A percentile compares a stretch with the other conserved stretches of the same genome.
Evolutionary conservation across 2,113 vertebrate genomes (phyloP).

Genomic region (Phoenicopterus ruber): DNA sequence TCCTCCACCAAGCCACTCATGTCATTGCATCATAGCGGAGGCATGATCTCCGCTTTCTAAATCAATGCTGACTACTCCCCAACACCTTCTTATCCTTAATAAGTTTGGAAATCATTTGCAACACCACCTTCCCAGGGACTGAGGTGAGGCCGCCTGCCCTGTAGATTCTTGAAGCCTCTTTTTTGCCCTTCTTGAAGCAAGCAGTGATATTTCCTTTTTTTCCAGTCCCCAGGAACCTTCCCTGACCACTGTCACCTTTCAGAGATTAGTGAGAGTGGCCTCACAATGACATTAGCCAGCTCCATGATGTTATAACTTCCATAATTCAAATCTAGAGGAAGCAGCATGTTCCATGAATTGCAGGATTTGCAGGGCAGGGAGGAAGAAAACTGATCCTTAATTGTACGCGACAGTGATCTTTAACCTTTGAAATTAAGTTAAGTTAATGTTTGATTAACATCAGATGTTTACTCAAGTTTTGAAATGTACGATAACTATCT

Average conservation of each 20-base stretch:
- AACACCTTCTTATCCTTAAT: background rate
- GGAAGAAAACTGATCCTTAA: background rate
- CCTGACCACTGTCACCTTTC: background rate
- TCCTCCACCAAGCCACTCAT: background rate
- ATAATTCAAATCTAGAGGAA: background rate
- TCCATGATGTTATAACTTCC: background rate
- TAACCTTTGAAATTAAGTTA: background rate
- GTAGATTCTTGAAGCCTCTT: background rate
- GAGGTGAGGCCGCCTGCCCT: background rate
- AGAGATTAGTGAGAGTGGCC: background rate
- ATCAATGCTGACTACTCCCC: background rate
- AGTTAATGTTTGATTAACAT: slow-evolving; percentile 4
- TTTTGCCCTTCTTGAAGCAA: background rate
- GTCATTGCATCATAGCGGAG: background rate
- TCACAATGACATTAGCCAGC: background rate
- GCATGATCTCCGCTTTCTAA: background rate
- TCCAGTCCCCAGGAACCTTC: background rate
- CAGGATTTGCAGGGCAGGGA: background rate
- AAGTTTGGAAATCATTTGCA: background rate
- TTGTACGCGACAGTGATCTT: background rate
- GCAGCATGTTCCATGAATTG: background rate
- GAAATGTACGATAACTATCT: background rate
- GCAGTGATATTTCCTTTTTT: background rate
- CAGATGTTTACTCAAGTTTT: background rate
- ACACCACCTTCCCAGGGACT: background rate